Conservation (phyloP, 1,140 invertebrate species). For the Drosophila melanica region DNA sequence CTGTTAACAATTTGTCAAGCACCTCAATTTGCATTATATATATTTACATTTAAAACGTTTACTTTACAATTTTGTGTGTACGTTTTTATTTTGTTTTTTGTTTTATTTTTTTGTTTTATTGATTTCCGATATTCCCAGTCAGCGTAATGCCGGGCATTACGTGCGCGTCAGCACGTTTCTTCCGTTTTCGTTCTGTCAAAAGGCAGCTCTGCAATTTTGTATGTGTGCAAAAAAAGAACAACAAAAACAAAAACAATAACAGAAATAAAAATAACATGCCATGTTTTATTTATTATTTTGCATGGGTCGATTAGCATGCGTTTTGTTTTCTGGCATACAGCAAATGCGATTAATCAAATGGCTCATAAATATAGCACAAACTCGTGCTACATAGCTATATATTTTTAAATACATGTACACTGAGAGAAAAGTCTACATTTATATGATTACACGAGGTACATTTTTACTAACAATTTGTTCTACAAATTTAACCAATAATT, state of each 20-base stretch:
- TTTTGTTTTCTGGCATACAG: slow-evolving; percentile 31
- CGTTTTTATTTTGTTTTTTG: background rate
- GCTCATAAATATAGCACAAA: slow-evolving; percentile 52
- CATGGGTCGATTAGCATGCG: slow-evolving; percentile 35
- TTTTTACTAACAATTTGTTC: too few relatives aligned
- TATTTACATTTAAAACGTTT: slow-evolving; percentile 1
- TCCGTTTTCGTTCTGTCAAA: slow-evolving; percentile 2
- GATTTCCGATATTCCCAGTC: slow-evolving; percentile 64
- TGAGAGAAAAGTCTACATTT: too few relatives aligned
- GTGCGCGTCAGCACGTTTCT: slow-evolving; percentile 65
- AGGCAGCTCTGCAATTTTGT: too few relatives aligned
- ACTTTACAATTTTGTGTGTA: background rate
- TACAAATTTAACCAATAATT: too few relatives aligned
- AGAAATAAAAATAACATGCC: slow-evolving; percentile 43
- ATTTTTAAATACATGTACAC: too few relatives aligned
- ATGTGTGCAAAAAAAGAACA: slow-evolving; percentile 1
- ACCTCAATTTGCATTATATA: slow-evolving; percentile 4
- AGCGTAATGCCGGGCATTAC: slow-evolving; percentile 45
- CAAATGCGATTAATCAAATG: slow-evolving; percentile 70
- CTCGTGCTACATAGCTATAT: too few relatives aligned
- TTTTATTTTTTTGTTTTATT: slow-evolving; percentile 56
- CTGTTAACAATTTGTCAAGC: slow-evolving; percentile 5
- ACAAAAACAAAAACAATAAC: background rate
- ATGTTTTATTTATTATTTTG: slow-evolving; percentile 73
- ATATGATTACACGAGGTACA: too few relatives aligned